These are phyloP conservation scores for Phalera bucephala DNA, from an alignment of 2,888 invertebrate genomes.

Conservation along the genomic window DNA sequence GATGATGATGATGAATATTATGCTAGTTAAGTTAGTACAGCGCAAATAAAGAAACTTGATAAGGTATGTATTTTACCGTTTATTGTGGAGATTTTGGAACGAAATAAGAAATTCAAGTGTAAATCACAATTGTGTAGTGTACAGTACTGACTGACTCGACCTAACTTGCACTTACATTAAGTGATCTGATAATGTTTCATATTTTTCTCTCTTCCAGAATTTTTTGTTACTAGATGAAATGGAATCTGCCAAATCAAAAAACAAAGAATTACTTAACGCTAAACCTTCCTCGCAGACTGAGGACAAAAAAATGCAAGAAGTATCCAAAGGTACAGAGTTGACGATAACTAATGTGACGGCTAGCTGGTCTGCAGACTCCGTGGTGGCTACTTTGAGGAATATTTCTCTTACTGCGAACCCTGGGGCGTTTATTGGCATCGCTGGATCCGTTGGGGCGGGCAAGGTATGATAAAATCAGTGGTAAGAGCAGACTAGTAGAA, in stretches of 20 bases:
- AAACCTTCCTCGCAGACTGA: conserved; percentile 8
- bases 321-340: conserved; percentile 40
- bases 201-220: conserved; percentile 55
- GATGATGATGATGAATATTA: too few species aligned
- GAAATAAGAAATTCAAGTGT: too few species aligned
- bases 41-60: too few species aligned
- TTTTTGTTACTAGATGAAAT: conserved; percentile 71
- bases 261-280: conserved; percentile 7
- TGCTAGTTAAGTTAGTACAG: too few species aligned
- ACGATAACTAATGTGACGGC: conserved; percentile 66
- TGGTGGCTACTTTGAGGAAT: conserved; percentile 78
- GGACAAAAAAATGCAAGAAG: conserved; percentile 12
- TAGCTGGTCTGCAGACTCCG: conserved; percentile 63
- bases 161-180: too few species aligned
- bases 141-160: too few species aligned
- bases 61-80: too few species aligned
- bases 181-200: not conserved
- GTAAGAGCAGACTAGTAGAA: too few species aligned
- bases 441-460: conserved; percentile 90
- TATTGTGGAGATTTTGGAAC: too few species aligned
- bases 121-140: too few species aligned
- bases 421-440: conserved; percentile 85
- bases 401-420: conserved; percentile 74
- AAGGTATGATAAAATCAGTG: too few species aligned
- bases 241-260: conserved; percentile 36